Evolutionary conservation across 2,888 invertebrate species (phyloP).

Genomic region (Mythimna albipuncta): DNA sequence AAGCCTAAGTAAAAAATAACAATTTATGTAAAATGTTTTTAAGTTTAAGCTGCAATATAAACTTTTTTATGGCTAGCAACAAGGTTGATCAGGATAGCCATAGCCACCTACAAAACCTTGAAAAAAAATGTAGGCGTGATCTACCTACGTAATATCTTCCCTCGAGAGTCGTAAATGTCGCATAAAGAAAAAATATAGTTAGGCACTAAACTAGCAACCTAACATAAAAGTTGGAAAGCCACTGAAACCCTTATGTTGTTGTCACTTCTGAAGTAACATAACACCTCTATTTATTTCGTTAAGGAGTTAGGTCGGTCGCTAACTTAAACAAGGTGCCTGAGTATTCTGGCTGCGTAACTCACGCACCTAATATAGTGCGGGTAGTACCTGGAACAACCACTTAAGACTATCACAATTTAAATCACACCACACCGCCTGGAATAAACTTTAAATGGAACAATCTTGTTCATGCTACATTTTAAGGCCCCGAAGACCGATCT

Average conservation of each 20-base stretch:
- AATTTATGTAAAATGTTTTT: neutral
- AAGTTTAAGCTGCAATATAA: neutral
- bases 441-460: conserved; percentile 62
- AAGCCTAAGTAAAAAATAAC: no score
- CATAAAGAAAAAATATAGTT: conserved; percentile 47
- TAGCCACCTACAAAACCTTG: conserved; percentile 12
- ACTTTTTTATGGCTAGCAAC: conserved; percentile 8
- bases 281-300: conserved; percentile 47
- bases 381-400: conserved; percentile 33
- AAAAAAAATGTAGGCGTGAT: conserved; percentile 27
- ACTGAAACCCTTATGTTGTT: conserved; percentile 38
- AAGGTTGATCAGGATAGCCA: conserved; percentile 2
- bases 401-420: conserved; percentile 58
- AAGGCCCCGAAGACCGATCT: conserved; percentile 58
- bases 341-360: conserved; percentile 39
- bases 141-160: conserved; percentile 22
- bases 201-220: conserved; percentile 26
- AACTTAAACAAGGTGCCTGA: conserved; percentile 36
- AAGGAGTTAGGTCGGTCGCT: conserved; percentile 21
- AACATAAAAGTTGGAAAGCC: conserved; percentile 34
- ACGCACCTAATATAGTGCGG: conserved; percentile 47
- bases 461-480: conserved; percentile 67
- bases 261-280: conserved; percentile 47
- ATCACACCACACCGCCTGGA: conserved; percentile 42
- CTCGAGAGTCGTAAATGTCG: conserved; percentile 47